Evolutionary conservation across 2,113 vertebrate genomes (phyloP).

Genomic region (Neopipo cinnamomea): DNA sequence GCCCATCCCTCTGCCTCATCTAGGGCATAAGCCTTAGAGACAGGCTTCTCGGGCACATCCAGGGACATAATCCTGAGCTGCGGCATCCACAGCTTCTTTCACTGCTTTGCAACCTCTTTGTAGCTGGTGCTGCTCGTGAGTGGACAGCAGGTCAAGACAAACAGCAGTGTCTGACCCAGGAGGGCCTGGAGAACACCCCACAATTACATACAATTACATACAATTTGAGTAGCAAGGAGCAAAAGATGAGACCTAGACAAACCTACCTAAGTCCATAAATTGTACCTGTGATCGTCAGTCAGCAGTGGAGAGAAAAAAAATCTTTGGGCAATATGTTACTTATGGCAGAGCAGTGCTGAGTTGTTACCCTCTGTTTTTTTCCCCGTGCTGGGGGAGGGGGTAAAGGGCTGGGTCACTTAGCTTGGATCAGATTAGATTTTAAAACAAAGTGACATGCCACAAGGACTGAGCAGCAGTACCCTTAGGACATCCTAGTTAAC

Average conservation of each 20-base stretch:
- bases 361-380: background rate
- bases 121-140: background rate
- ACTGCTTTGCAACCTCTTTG: background rate
- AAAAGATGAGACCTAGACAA: background rate
- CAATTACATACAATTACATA: background rate
- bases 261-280: background rate
- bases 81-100: background rate
- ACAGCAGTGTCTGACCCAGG: background rate
- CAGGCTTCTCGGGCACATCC: background rate
- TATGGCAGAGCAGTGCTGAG: background rate
- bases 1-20: background rate
- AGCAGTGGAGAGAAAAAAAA: background rate
- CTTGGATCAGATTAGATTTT: background rate
- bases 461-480: background rate
- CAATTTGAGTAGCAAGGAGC: background rate
- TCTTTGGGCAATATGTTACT: background rate
- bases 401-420: background rate
- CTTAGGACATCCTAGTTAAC: background rate
- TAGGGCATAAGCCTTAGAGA: background rate
- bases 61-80: background rate
- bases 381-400: background rate
- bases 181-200: background rate
- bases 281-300: background rate
- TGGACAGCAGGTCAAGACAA: background rate
- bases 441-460: rapidly evolving